Percentiles rank a stretch among this genome's conserved stretches.
phyloP scores from a whole-genome alignment of 2,888 invertebrate species.

The Crematogaster levior region DNA sequence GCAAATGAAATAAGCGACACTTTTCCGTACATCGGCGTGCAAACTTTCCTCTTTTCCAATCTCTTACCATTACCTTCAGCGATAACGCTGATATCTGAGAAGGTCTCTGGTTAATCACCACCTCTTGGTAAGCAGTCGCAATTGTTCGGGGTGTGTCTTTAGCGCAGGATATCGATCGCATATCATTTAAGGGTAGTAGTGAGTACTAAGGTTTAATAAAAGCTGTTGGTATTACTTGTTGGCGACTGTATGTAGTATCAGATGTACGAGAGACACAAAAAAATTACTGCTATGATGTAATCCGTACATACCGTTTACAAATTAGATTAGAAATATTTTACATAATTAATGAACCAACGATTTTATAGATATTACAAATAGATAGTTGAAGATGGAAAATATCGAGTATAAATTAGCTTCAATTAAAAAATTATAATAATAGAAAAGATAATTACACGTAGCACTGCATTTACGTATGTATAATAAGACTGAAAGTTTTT shows the following conservation, averaged over 20 bases:
- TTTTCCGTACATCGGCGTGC: slow-evolving; percentile 54
- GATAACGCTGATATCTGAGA: slow-evolving; percentile 59
- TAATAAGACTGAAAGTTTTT: neutral
- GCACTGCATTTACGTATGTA: neutral
- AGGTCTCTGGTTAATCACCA: slow-evolving; percentile 12
- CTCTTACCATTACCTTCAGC: slow-evolving; percentile 69
- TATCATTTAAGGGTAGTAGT: neutral
- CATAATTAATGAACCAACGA: neutral
- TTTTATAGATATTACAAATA: neutral
- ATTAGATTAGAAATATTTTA: neutral
- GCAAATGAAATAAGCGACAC: slow-evolving; percentile 56
- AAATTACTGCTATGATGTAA: neutral
- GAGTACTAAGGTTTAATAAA: slow-evolving; percentile 19
- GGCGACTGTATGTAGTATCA: slow-evolving; percentile 60
- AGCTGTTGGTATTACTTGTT: slow-evolving; percentile 72
- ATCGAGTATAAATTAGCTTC: slow-evolving; percentile 1
- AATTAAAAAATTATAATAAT: neutral
- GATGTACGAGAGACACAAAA: neutral
- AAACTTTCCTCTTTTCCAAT: slow-evolving; percentile 5
- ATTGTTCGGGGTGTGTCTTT: slow-evolving; percentile 18
- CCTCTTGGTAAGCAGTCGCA: slow-evolving; percentile 58
- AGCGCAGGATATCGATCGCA: slow-evolving; percentile 61
- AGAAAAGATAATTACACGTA: neutral
- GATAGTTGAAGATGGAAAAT: neutral
- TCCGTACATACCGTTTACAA: neutral